Base-by-base conservation (phyloP, 2,888 invertebrate genomes). In the Pollenia griseotomentosa region DNA sequence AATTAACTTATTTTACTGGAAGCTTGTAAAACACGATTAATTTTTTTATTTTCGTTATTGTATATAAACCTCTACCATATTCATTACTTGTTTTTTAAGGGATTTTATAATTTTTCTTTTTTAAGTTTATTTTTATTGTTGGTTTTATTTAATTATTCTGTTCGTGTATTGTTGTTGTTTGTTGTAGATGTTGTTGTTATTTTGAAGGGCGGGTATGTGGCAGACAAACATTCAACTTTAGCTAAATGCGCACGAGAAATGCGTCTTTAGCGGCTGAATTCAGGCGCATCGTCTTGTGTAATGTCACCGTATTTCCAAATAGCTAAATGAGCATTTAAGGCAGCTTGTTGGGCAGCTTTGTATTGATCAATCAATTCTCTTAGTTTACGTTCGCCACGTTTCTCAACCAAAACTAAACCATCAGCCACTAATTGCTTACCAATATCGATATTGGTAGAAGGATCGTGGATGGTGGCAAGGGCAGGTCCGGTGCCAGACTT, bases 221-320 rank as follows among this genome's bases (percentile, higher is more conserved):
- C 93, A 93, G 93, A 92, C 92, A 92, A 93, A 92, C 91, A 92
- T 91, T 91, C 88, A 86, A 89, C 87, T 87, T 89, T 90, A 89
- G 89, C 89, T 89, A 88, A 87, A 89, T 88, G 88, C 87, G 86
- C 88, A 89, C 85, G 83, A 83, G 83, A 86, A 85, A 82, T 86
- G 89, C 89, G 87, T 90, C 51, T 90, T 90, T 92, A 93, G 91
- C 93, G 93, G 88, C 92, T 92, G 90, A 93, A 93, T 89, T 93
- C 93, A 55, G 92, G 92, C 91, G 93, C 92, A 90, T 93, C 93
- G 86, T 93, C 93, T 88, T 93, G 93, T 83, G 93, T 93, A 82
- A 99, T 98, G 94, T 99, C 99, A n/a, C 99, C 99, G 93, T 99
- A 99, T 92, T 97, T 96, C 99, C 99, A 99, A 91, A 99, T 96